Evolutionary conservation across 2,113 vertebrate species (phyloP).

Genomic region (Amia ocellicauda): DNA sequence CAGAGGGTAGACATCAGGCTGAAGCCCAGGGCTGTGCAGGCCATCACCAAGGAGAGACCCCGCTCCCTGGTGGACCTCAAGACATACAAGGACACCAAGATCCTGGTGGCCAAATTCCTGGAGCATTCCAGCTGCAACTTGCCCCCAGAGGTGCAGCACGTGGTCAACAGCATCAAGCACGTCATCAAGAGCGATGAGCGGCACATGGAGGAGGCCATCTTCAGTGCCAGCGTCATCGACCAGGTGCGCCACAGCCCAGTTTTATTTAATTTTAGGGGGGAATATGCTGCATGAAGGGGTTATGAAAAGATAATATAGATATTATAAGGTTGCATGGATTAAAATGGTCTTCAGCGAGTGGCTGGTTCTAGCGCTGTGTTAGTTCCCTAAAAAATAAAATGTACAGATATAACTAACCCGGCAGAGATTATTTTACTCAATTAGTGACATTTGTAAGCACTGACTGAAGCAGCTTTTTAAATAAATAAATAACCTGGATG

Average conservation of each 20-base stretch:
- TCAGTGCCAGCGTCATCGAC: constrained; percentile 81
- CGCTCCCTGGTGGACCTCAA: constrained; percentile 84
- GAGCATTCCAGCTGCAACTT: constrained; percentile 86
- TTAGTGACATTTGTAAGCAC: too few species aligned
- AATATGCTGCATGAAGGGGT: background rate
- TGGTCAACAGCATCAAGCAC: constrained; percentile 81
- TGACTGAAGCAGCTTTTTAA: too few species aligned
- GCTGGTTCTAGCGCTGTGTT: background rate
- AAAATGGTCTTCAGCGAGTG: background rate
- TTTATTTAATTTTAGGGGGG: too few species aligned
- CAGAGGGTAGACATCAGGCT: constrained; percentile 62
- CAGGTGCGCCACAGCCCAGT: constrained; percentile 79
- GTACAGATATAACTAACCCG: background rate
- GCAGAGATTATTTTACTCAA: constrained; percentile 3
- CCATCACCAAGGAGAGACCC: constrained; percentile 66
- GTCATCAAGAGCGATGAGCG: constrained; percentile 84
- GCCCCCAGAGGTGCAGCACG: constrained; percentile 83
- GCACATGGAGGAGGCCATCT: constrained; percentile 88
- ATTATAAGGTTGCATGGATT: background rate
- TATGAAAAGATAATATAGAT: background rate
- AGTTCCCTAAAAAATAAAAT: background rate
- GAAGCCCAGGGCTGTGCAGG: constrained; percentile 64
- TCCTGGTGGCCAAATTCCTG: constrained; percentile 91
- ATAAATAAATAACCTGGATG: too few species aligned
- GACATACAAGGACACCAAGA: constrained; percentile 86